Evolutionary conservation across 2,888 invertebrate species (phyloP).

Genomic region (Aricia artaxerxes): DNA sequence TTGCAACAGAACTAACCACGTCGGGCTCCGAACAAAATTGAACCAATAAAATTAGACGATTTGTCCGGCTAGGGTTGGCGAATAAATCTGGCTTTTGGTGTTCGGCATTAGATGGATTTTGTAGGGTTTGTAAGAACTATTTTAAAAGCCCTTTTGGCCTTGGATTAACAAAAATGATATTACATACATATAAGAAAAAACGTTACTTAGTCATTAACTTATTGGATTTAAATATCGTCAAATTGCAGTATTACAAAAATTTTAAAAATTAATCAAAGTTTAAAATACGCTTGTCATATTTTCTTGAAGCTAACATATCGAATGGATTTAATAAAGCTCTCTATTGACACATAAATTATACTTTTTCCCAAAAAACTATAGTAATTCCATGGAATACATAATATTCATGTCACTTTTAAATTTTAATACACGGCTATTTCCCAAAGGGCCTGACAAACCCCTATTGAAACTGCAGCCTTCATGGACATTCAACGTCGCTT

Average conservation of each 20-base stretch:
- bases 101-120: background rate
- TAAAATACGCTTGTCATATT: too few relatives aligned
- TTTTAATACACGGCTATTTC: background rate
- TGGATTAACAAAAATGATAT: too few relatives aligned
- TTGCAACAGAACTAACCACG: conserved; percentile 33
- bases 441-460: background rate
- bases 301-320: too few relatives aligned
- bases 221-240: too few relatives aligned
- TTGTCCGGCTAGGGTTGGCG: conserved; percentile 35
- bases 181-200: too few relatives aligned
- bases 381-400: too few relatives aligned
- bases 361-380: background rate
- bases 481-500: background rate
- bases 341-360: background rate
- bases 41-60: conserved; percentile 40
- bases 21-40: conserved; percentile 36
- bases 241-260: too few relatives aligned
- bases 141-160: too few relatives aligned
- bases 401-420: too few relatives aligned
- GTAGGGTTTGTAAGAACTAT: background rate
- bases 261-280: too few relatives aligned
- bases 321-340: too few relatives aligned
- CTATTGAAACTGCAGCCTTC: background rate
- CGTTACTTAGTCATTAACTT: too few relatives aligned
- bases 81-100: background rate